Percentiles rank a stretch among this genome's conserved stretches.
phyloP scores from a whole-genome alignment of 2,888 invertebrate genomes.

The Macrosiphum euphorbiae region DNA sequence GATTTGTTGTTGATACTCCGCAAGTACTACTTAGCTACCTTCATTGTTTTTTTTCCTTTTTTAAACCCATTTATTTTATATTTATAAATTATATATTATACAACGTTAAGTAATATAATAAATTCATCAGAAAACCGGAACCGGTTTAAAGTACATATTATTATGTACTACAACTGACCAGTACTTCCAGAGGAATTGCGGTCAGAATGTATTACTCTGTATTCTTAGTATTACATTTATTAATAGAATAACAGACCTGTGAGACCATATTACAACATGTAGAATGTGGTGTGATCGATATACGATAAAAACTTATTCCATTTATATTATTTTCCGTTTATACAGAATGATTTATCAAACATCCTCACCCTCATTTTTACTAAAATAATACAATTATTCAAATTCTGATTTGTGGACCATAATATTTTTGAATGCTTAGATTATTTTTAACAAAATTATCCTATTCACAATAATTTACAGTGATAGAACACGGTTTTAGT shows the following conservation, averaged over 20 bases:
- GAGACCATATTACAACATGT: not conserved
- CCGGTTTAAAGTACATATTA: conserved; percentile 32
- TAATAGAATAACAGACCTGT: conserved; percentile 47
- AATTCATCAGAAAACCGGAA: conserved; percentile 16
- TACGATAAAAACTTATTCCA: not conserved
- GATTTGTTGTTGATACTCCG: not conserved
- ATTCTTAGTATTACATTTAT: conserved; percentile 15
- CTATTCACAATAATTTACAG: too few relatives aligned
- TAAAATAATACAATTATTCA: too few relatives aligned
- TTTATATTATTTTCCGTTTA: not conserved
- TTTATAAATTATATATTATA: not conserved
- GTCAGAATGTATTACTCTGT: conserved; percentile 35
- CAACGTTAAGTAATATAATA: not conserved
- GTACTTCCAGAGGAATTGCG: conserved; percentile 24
- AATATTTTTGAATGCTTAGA: not conserved
- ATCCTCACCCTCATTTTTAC: too few relatives aligned
- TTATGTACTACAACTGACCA: not conserved
- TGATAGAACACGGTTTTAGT: not conserved
- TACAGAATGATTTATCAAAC: not conserved
- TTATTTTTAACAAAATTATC: not conserved
- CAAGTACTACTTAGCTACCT: not conserved
- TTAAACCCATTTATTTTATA: not conserved
- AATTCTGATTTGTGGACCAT: too few relatives aligned
- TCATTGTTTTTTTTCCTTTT: not conserved
- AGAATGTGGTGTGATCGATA: not conserved